Conservation (phyloP, 2,113 vertebrate species). For the Euleptes europaea region DNA sequence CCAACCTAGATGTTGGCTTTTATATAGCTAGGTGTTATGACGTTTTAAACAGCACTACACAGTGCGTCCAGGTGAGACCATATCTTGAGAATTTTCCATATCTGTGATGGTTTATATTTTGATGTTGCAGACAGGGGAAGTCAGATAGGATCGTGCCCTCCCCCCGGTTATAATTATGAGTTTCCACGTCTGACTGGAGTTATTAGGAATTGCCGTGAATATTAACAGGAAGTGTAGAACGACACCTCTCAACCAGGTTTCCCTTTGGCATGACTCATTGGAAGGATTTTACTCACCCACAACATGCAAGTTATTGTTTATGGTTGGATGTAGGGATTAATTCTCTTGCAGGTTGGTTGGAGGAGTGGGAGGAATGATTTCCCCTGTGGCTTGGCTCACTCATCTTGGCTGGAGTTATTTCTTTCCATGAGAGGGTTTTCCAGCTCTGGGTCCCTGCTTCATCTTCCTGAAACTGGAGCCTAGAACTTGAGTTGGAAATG, state of each 20-base stretch:
- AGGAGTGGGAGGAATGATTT: neutral
- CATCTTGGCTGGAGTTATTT: neutral
- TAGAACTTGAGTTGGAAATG: neutral
- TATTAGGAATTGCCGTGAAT: neutral
- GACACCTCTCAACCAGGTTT: neutral
- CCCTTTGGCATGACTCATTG: neutral
- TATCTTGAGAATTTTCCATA: neutral
- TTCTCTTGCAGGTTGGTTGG: neutral
- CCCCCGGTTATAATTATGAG: neutral
- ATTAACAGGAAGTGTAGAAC: neutral
- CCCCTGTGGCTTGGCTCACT: neutral
- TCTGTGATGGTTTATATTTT: neutral
- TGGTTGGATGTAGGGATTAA: neutral
- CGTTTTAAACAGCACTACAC: neutral
- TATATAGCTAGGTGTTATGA: neutral
- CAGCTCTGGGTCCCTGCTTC: neutral
- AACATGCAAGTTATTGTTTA: neutral
- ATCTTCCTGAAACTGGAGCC: neutral
- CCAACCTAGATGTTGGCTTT: neutral
- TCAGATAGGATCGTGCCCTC: neutral
- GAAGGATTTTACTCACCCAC: neutral
- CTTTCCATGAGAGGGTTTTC: too few species aligned
- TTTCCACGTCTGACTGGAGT: neutral
- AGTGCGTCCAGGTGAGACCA: neutral
- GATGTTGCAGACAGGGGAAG: neutral